These are phyloP conservation scores for Scrobipalpa costella DNA, from an alignment of 2,888 invertebrate genomes.

Conservation along the genomic window DNA sequence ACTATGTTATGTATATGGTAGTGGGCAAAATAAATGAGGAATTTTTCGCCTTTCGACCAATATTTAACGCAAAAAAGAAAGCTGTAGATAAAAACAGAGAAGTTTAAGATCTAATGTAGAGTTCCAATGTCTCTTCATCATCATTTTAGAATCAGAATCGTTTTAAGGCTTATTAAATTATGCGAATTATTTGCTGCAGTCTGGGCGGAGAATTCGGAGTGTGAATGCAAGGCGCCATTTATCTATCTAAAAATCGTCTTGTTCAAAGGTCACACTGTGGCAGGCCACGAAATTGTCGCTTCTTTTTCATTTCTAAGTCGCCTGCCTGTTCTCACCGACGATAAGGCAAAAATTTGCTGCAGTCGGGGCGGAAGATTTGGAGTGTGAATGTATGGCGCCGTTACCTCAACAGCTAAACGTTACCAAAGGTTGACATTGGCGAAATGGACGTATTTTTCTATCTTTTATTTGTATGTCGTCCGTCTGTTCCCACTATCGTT, in stretches of 20 bases:
- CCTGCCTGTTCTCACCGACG: conserved; percentile 49
- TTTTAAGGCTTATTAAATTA: too few relatives aligned
- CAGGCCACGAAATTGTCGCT: neutral
- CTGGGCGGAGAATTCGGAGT: neutral
- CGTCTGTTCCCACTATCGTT: conserved; percentile 44
- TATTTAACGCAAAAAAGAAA: too few relatives aligned
- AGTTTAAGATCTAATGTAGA: too few relatives aligned
- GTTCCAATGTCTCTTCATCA: too few relatives aligned
- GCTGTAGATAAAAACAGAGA: too few relatives aligned
- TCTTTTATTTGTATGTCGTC: neutral
- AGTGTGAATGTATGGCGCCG: conserved; percentile 79
- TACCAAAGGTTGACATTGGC: conserved; percentile 37
- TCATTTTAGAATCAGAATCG: too few relatives aligned
- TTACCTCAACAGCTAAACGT: conserved; percentile 46
- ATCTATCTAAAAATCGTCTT: too few relatives aligned
- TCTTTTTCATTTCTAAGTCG: conserved; percentile 33
- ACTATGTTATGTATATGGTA: too few relatives aligned
- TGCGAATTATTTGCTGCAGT: neutral
- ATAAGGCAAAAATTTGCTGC: conserved; percentile 77
- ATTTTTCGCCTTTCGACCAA: too few relatives aligned
- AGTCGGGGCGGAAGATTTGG: conserved; percentile 76
- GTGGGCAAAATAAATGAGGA: too few relatives aligned
- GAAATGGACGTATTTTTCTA: conserved; percentile 61
- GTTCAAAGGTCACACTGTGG: too few relatives aligned
- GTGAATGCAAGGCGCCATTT: too few relatives aligned